Conservation (phyloP, 1,140 invertebrate genomes). For the Homalodisca vitripennis region DNA sequence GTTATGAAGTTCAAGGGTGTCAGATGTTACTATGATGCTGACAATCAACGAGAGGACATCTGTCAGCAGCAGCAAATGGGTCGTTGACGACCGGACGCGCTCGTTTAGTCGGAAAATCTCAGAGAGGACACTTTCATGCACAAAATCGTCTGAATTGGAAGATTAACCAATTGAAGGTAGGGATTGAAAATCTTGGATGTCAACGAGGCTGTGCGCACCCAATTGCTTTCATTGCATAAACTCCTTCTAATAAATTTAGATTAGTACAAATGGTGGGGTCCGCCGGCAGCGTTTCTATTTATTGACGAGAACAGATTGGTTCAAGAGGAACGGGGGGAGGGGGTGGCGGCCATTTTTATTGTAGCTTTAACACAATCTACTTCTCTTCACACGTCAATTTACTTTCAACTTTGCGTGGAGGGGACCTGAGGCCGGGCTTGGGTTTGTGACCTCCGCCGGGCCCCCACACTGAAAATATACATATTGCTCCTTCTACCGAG, state of each 20-base stretch:
- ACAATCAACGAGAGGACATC: neutral
- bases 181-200: conserved; percentile 31
- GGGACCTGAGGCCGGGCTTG: too few relatives aligned
- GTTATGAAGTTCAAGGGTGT: too few relatives aligned
- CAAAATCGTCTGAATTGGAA: conserved; percentile 39
- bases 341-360: conserved; percentile 32
- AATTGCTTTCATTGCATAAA: conserved; percentile 44
- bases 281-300: neutral
- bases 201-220: conserved; percentile 28
- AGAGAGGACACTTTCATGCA: conserved; percentile 21
- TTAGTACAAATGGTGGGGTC: conserved; percentile 41
- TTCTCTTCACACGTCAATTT: conserved; percentile 39
- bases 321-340: conserved; percentile 30
- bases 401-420: too few relatives aligned
- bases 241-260: conserved; percentile 42
- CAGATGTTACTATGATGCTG: too few relatives aligned
- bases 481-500: too few relatives aligned
- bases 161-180: conserved; percentile 40
- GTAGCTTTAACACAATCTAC: conserved; percentile 30
- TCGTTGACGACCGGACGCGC: conserved; percentile 23
- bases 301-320: too few relatives aligned
- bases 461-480: too few relatives aligned
- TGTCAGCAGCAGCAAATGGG: neutral
- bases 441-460: too few relatives aligned
- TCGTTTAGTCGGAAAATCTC: conserved; percentile 34